Percentiles rank a stretch among this genome's conserved stretches.
phyloP scores from a whole-genome alignment of 1,140 invertebrate species.

The Chrysopa pallens region DNA sequence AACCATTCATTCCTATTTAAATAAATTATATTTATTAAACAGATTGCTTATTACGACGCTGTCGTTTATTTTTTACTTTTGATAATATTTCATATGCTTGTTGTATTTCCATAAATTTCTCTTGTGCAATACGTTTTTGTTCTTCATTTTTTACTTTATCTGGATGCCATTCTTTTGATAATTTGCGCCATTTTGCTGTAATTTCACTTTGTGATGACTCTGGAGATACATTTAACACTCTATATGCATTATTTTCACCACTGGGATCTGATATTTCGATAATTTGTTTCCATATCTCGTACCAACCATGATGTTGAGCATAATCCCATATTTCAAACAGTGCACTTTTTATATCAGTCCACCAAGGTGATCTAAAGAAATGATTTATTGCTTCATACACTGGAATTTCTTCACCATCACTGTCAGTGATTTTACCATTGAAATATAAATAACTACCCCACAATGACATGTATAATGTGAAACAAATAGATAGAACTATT shows the following conservation, averaged over 20 bases:
- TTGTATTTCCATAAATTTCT: slow-evolving; percentile 84
- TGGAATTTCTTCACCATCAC: slow-evolving; percentile 73
- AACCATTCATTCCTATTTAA: too few relatives aligned
- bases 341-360: slow-evolving; percentile 53
- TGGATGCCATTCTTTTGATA: slow-evolving; percentile 82
- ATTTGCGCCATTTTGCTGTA: slow-evolving; percentile 53
- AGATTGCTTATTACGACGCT: slow-evolving; percentile 48
- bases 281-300: slow-evolving; percentile 69
- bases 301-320: slow-evolving; percentile 64
- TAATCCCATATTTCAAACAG: slow-evolving; percentile 56
- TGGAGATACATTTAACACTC: slow-evolving; percentile 54
- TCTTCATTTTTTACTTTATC: slow-evolving; percentile 68
- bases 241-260: slow-evolving; percentile 79
- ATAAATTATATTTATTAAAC: background rate
- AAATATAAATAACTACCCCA: slow-evolving; percentile 73
- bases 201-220: slow-evolving; percentile 73
- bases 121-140: slow-evolving; percentile 47
- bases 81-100: slow-evolving; percentile 82
- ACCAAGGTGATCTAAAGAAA: slow-evolving; percentile 76
- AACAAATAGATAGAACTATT: slow-evolving; percentile 33
- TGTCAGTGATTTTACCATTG: slow-evolving; percentile 71
- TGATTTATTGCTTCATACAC: slow-evolving; percentile 73
- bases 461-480: slow-evolving; percentile 48
- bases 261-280: slow-evolving; percentile 71
- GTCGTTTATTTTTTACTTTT: slow-evolving; percentile 56